phyloP scores from a whole-genome alignment of 2,888 invertebrate genomes.

The Patella pellucida region DNA sequence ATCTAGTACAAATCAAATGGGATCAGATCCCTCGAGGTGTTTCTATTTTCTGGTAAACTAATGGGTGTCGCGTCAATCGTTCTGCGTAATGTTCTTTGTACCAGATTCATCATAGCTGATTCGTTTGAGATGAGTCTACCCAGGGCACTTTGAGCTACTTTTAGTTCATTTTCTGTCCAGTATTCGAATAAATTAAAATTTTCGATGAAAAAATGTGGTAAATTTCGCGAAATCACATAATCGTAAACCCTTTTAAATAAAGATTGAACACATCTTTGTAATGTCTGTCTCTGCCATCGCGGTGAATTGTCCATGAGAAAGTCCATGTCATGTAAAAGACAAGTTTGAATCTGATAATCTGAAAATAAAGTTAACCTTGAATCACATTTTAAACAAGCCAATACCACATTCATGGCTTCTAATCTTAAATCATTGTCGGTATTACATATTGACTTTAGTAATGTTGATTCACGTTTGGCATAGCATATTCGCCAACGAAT shows the following conservation, averaged over 20 bases:
- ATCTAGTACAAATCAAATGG: too few species aligned
- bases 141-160: conserved; percentile 45
- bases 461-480: conserved; percentile 36
- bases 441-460: conserved; percentile 41
- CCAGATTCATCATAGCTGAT: conserved; percentile 44
- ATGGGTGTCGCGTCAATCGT: not conserved
- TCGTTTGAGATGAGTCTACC: conserved; percentile 49
- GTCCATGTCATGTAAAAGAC: conserved; percentile 59
- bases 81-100: conserved; percentile 31
- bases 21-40: too few species aligned
- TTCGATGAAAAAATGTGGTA: conserved; percentile 61
- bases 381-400: conserved; percentile 41
- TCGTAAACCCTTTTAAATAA: conserved; percentile 51
- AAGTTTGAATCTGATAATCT: conserved; percentile 59
- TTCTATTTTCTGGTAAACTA: too few species aligned
- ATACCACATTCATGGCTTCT: conserved; percentile 45
- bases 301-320: conserved; percentile 57
- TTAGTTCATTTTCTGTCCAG: conserved; percentile 40
- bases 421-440: conserved; percentile 49
- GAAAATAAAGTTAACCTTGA: conserved; percentile 47
- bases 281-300: conserved; percentile 56
- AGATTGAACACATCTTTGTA: conserved; percentile 52
- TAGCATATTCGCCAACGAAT: conserved; percentile 47
- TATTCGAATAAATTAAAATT: conserved; percentile 52
- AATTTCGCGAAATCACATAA: conserved; percentile 39